phyloP scores from a whole-genome alignment of 1,140 invertebrate species.

The Elymnias hypermnestra region DNA sequence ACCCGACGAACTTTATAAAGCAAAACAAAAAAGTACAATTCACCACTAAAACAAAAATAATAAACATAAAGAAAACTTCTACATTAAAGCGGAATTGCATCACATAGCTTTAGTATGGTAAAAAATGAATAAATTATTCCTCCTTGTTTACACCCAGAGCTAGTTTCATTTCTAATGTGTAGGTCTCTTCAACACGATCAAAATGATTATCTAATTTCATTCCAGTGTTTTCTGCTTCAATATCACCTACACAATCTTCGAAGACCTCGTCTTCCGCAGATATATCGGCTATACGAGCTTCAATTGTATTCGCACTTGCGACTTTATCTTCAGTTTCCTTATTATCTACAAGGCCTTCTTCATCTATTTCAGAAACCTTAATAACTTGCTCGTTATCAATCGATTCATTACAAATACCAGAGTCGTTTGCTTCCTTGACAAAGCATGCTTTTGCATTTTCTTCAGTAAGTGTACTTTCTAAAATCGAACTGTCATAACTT shows the following conservation, averaged over 20 bases:
- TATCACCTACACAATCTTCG: conserved; percentile 47
- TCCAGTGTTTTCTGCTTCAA: neutral
- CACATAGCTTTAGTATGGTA: too few relatives aligned
- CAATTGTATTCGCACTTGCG: neutral
- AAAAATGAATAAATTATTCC: conserved; percentile 3
- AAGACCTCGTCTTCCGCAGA: conserved; percentile 42
- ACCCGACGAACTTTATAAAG: too few relatives aligned
- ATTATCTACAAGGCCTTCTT: conserved; percentile 9
- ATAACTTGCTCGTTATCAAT: conserved; percentile 8
- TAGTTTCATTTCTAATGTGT: conserved; percentile 60
- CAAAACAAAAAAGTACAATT: too few relatives aligned
- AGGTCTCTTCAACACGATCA: conserved; percentile 38
- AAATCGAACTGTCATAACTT: conserved; percentile 29
- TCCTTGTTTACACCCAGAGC: conserved; percentile 41
- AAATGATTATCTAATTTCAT: conserved; percentile 5
- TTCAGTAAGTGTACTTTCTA: conserved; percentile 55
- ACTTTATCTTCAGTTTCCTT: conserved; percentile 8
- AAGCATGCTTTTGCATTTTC: too few relatives aligned
- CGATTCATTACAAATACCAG: conserved; percentile 19
- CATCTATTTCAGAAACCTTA: conserved; percentile 8
- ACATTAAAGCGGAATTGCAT: too few relatives aligned
- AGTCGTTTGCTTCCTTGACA: too few relatives aligned
- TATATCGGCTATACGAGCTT: conserved; percentile 1
- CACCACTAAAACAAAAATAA: too few relatives aligned
- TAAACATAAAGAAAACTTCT: too few relatives aligned